phyloP scores from a whole-genome alignment of 1,140 invertebrate genomes.

The Brevipalpus yothersi region DNA sequence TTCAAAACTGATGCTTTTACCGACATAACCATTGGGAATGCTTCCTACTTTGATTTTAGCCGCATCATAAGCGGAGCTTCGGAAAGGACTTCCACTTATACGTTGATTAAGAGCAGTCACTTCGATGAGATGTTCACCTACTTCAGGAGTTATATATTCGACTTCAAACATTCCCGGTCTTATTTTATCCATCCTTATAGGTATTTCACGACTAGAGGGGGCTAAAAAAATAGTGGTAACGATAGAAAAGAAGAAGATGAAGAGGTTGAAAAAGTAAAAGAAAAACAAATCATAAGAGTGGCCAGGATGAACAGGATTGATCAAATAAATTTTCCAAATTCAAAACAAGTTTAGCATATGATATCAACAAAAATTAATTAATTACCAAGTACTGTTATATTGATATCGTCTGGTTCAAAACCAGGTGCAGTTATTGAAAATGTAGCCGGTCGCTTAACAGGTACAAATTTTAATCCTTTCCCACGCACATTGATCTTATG shows the following conservation, averaged over 20 bases:
- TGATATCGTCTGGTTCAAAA: conserved; percentile 25
- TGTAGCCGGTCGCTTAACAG: conserved; percentile 30
- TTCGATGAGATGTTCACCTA: conserved; percentile 69
- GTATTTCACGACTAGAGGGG: conserved; percentile 17
- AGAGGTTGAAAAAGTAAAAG: neutral
- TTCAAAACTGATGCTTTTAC: conserved; percentile 78
- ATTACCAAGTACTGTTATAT: conserved; percentile 28
- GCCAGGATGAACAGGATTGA: too few species aligned
- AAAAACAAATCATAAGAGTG: neutral
- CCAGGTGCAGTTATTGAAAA: conserved; percentile 31
- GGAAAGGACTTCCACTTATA: conserved; percentile 63
- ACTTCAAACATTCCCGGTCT: conserved; percentile 14
- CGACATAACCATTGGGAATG: conserved; percentile 56
- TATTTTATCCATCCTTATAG: conserved; percentile 13
- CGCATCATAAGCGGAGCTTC: conserved; percentile 80
- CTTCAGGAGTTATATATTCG: conserved; percentile 1
- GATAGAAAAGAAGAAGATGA: conserved; percentile 12
- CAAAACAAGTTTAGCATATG: too few species aligned
- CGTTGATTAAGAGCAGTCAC: conserved; percentile 43
- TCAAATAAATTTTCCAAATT: too few species aligned
- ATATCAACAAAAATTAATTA: neutral
- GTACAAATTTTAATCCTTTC: conserved; percentile 34
- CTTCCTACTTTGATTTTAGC: conserved; percentile 73
- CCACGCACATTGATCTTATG: conserved; percentile 28
- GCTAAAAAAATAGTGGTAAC: too few species aligned